phyloP scores from a whole-genome alignment of 1,140 invertebrate species.

The Apis dorsata region DNA sequence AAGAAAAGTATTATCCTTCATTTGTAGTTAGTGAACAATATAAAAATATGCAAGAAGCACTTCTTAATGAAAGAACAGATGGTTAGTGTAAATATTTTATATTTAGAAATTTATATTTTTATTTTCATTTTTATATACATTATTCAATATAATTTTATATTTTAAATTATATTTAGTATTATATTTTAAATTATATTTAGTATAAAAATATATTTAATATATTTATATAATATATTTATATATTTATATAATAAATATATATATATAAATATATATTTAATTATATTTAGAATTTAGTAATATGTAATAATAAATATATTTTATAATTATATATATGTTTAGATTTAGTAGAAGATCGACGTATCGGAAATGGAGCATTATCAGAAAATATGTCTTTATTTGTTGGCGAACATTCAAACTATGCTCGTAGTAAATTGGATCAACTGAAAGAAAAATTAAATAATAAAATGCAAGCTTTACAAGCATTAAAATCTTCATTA shows the following conservation, averaged over 20 bases:
- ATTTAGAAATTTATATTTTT: background rate
- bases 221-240: slow-evolving; percentile 25
- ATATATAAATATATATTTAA: too few relatives aligned
- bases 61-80: slow-evolving; percentile 84
- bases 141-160: too few relatives aligned
- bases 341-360: slow-evolving; percentile 73
- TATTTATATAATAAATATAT: too few relatives aligned
- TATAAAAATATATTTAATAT: background rate
- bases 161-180: background rate
- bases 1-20: slow-evolving; percentile 93
- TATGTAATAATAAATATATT: background rate
- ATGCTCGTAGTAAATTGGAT: slow-evolving; percentile 89
- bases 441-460: slow-evolving; percentile 89
- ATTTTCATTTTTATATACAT: too few relatives aligned
- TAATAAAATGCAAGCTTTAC: slow-evolving; percentile 90
- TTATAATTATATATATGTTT: slow-evolving; percentile 23
- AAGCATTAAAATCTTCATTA: slow-evolving; percentile 87
- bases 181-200: slow-evolving; percentile 46
- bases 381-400: slow-evolving; percentile 77
- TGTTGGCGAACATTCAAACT: slow-evolving; percentile 90
- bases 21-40: slow-evolving; percentile 93
- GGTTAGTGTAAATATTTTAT: slow-evolving; percentile 61
- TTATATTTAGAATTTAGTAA: slow-evolving; percentile 45
- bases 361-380: slow-evolving; percentile 69
- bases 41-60: slow-evolving; percentile 86